Base-by-base conservation (phyloP, 2,888 invertebrate species). In the Andrena marginata region DNA sequence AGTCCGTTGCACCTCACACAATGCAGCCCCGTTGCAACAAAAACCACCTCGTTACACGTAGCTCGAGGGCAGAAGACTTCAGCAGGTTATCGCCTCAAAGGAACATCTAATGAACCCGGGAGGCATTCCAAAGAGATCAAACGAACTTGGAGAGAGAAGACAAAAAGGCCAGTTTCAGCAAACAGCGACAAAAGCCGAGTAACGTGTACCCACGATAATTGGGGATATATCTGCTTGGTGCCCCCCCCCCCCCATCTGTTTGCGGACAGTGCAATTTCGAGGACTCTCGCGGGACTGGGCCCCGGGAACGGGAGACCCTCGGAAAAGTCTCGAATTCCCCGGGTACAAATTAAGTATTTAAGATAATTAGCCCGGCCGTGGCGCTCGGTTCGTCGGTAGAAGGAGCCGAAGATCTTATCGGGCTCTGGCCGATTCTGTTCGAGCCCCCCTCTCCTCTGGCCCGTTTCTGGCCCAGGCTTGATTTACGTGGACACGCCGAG, bases 281-380 rank as follows among this genome's bases (percentile, higher is more conserved):
- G 49, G 48, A 35, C 51, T 65, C 23, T 77, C 35, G 67, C 67
- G 63, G 49, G 42, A 29, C 35, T 31, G 56, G 49, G 33, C 35
- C 35, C 51, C 23, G 51, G 8, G n/a, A 49, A 42, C 31, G n/a
- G 29, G 13, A 48, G 68, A 64, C 59, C 71, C 63, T 76, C 59
- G 62, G 74, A 73, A 77, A 87, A 80, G 70, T 74, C 80, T 84
- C 84, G 35, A 70, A 72, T 80, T 83, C 71, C 82, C 68, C 49
- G 75, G 80, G 76, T 75, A 84, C 84, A 84, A 84, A 84, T 84
- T 78, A 91, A 91, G 88, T 89, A 89, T 91, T 91, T 91, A 91
- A 91, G 90, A 90, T 92, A 91, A 91, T 92, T 91, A 91, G 89
- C 80, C 10, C 54, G 87, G 85, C 77, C 31, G 78, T 75, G 67